phyloP scores from a whole-genome alignment of 2,797 vertebrate genomes.

The Eulemur rubriventer region DNA sequence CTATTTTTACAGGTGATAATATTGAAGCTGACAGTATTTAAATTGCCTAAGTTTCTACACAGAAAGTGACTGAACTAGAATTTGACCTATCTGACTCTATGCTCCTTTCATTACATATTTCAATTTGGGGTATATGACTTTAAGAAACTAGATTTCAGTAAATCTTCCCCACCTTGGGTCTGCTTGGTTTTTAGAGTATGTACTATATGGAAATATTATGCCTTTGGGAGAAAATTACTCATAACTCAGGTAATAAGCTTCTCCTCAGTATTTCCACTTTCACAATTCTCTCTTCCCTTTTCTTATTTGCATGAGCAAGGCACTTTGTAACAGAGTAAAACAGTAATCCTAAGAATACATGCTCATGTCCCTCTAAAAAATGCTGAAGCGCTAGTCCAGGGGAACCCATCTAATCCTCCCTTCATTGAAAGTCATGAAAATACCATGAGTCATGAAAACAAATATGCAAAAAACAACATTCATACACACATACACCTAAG shows the following conservation, averaged over 20 bases:
- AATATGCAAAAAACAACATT: not conserved
- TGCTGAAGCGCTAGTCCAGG: not conserved
- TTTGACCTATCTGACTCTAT: not conserved
- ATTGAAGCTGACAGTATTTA: conserved; percentile 13
- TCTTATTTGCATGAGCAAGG: not conserved
- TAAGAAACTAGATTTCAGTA: not conserved
- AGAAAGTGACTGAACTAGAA: conserved; percentile 11
- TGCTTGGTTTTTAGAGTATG: not conserved
- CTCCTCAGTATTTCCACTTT: not conserved
- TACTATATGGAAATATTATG: not conserved
- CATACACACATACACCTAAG: not conserved
- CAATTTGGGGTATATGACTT: not conserved
- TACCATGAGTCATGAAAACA: not conserved
- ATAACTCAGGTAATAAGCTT: not conserved
- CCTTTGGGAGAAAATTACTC: not conserved
- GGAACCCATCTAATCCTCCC: not conserved
- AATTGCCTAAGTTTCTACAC: not conserved
- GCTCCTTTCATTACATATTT: conserved; percentile 44
- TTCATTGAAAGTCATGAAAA: not conserved
- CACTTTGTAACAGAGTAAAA: not conserved
- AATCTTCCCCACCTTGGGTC: not conserved
- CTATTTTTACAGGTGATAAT: not conserved
- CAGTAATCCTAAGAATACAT: not conserved
- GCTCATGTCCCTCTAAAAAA: not conserved
- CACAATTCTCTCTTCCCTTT: not conserved